A percentile compares a stretch with the other conserved stretches of the same genome.
phyloP scores from a whole-genome alignment of 2,797 vertebrate species.

The Chaetophractus vellerosus region DNA sequence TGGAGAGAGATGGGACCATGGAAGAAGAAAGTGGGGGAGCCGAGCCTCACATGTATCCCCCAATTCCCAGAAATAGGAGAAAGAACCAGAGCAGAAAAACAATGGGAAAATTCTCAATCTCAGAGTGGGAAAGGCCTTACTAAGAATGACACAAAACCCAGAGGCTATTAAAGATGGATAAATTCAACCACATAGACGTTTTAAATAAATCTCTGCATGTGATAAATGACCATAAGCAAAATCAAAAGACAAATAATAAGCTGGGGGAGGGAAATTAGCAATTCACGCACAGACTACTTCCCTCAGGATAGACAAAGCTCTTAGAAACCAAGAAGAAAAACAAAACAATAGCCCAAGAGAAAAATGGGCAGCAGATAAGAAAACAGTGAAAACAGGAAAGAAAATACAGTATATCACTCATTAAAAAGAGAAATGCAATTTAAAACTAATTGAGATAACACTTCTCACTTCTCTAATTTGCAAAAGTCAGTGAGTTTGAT shows the following conservation, averaged over 20 bases:
- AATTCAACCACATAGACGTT: not conserved
- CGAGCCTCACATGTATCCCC: not conserved
- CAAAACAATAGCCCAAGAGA: not conserved
- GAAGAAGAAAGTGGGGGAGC: not conserved
- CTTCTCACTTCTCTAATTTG: not conserved
- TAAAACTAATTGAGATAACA: not conserved
- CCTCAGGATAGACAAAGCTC: not conserved
- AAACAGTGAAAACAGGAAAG: conserved; percentile 13
- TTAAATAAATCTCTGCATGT: conserved; percentile 33
- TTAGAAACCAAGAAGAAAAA: not conserved
- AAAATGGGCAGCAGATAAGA: not conserved
- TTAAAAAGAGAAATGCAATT: conserved; percentile 22
- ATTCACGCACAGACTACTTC: not conserved
- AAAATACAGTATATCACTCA: not conserved
- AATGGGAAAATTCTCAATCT: not conserved
- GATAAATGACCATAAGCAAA: conserved; percentile 23
- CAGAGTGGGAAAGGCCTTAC: not conserved
- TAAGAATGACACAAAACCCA: conserved; percentile 23
- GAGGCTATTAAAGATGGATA: not conserved
- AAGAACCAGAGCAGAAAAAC: not conserved
- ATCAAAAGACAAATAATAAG: conserved; percentile 4
- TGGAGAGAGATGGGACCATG: not conserved
- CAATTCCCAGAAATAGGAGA: not conserved
- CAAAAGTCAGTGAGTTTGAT: not conserved
- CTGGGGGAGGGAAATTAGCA: not conserved